Conservation (phyloP, 2,113 vertebrate species). For the Ariopsis seemanni region DNA sequence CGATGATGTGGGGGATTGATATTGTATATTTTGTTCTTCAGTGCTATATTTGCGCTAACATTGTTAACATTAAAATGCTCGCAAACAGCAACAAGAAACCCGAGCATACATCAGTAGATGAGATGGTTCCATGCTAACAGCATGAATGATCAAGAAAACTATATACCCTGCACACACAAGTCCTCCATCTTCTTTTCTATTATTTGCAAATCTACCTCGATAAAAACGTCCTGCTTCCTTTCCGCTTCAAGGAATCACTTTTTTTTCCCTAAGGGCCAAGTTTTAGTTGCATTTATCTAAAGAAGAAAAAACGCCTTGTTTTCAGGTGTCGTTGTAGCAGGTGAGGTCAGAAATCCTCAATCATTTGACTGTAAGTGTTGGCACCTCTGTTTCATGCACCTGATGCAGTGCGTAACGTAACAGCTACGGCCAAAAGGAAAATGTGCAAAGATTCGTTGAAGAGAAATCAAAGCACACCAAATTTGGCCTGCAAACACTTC, state of each 20-base stretch:
- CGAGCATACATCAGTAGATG: background rate
- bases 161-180: background rate
- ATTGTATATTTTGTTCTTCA: background rate
- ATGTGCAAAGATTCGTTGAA: background rate
- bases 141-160: background rate
- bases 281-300: background rate
- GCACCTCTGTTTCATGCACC: background rate
- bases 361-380: background rate
- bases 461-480: background rate
- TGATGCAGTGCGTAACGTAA: background rate
- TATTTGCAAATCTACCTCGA: too few relatives aligned
- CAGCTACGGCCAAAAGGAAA: background rate
- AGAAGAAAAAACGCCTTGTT: background rate
- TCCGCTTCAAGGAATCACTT: too few relatives aligned
- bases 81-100: too few relatives aligned
- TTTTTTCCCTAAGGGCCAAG: too few relatives aligned
- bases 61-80: background rate
- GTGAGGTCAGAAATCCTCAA: background rate
- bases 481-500: background rate
- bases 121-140: background rate
- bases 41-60: too few relatives aligned
- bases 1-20: background rate
- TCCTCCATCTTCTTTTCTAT: background rate
- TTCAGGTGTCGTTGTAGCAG: background rate
- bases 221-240: too few relatives aligned